Evolutionary conservation across 2,113 vertebrate genomes (phyloP).

Genomic region (Cavia porcellus): DNA sequence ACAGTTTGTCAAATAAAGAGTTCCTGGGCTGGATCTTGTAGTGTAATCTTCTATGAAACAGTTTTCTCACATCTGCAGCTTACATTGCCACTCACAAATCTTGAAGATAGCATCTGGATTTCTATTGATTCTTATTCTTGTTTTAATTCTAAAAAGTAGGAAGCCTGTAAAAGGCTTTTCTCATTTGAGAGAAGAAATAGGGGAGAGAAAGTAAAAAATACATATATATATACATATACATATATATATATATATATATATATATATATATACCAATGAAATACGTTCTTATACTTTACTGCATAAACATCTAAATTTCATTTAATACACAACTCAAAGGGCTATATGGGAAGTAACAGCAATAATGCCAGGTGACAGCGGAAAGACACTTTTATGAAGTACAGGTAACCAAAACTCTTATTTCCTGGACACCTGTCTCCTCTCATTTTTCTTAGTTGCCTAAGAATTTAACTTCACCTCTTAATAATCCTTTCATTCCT

Average conservation of each 20-base stretch:
- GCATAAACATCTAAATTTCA: neutral
- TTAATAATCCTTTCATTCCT: rapidly evolving
- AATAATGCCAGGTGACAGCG: neutral
- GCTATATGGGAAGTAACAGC: neutral
- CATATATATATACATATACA: too few relatives aligned
- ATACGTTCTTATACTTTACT: neutral
- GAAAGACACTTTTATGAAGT: neutral
- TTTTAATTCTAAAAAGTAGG: slow-evolving; percentile 5
- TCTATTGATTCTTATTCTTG: neutral
- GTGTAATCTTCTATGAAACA: neutral
- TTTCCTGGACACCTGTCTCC: neutral
- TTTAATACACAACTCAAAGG: neutral
- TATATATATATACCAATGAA: neutral
- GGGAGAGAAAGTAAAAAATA: neutral
- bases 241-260: too few relatives aligned
- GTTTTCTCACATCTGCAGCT: neutral
- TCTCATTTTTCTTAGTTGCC: neutral
- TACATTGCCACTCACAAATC: neutral
- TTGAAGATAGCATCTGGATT: neutral
- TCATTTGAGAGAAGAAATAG: neutral
- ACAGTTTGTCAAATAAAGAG: slow-evolving; percentile 56
- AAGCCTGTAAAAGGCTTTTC: neutral
- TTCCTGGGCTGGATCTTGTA: neutral
- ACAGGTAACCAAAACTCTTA: neutral
- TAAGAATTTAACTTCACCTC: neutral